Conservation (phyloP, 2,113 vertebrate species). For the Sisor rabdophorus region DNA sequence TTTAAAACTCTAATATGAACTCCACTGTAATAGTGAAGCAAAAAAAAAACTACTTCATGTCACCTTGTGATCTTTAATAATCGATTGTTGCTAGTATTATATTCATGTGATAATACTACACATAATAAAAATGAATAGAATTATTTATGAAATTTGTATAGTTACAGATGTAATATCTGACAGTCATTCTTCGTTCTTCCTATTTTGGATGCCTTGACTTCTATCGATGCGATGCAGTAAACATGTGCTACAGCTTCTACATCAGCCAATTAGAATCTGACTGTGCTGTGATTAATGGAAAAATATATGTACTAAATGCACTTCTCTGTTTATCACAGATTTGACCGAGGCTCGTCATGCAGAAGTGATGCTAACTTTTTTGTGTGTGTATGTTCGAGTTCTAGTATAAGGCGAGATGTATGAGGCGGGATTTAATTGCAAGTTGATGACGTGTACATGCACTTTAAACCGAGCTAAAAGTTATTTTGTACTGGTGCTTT, state of each 20-base stretch:
- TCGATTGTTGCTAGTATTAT: background rate
- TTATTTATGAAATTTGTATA: background rate
- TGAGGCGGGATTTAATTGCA: constrained; percentile 22
- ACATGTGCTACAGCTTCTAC: constrained; percentile 43
- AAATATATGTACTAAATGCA: constrained; percentile 22
- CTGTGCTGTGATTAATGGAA: constrained; percentile 4
- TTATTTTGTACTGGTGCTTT: constrained; percentile 40
- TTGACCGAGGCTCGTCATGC: constrained; percentile 26
- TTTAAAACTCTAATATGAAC: constrained; percentile 1
- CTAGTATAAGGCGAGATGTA: constrained; percentile 3
- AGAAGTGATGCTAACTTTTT: background rate
- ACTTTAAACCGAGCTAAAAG: constrained; percentile 34
- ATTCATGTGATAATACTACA: constrained; percentile 20
- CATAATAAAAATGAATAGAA: background rate
- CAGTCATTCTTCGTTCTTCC: constrained; percentile 22
- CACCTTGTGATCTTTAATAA: constrained; percentile 17
- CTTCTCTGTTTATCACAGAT: constrained; percentile 27
- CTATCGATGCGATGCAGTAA: constrained; percentile 45
- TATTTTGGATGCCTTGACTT: constrained; percentile 29
- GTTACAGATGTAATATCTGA: constrained; percentile 2
- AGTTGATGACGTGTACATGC: constrained; percentile 37
- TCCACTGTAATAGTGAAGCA: background rate
- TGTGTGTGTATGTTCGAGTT: constrained; percentile 4
- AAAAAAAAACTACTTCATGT: background rate
- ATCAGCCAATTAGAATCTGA: constrained; percentile 27